Base-by-base conservation (phyloP, 2,888 invertebrate genomes). In the Miltochrista miniata region DNA sequence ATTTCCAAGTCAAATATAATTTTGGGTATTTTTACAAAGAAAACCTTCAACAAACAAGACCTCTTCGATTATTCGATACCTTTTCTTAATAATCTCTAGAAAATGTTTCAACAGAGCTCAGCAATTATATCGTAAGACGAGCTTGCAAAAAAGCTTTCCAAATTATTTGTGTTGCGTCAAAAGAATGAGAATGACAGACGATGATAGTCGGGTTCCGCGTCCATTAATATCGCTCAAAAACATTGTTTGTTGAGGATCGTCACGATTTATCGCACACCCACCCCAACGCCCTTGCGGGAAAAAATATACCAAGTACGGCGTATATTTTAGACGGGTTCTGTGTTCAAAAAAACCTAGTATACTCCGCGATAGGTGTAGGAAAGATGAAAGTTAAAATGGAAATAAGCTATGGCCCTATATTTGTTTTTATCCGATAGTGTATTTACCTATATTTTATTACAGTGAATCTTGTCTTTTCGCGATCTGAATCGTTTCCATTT, bases 141-240 rank as follows among this genome's bases (percentile, higher is more conserved):
- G 60, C 61, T 61, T 51, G 48, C 58, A 49, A 54, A 71, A 68
- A 65, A 59, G 61, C 24, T 67, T 58, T 57, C 56, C 68, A 73
- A 72, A 78, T 76, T 72, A 78, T 80, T 77, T 75, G 69, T 68
- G 54, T 57, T 63, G 71, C 79, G 74, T 83, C 79, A 76, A 76
- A 78, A 80, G 81, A 81, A 77, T 77, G 76, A 79, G 79, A 84
- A 78, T 74, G 83, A 79, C 76, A 76, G 73, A 56, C 72, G 79
- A 80, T 77, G 81, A 78, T 83, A 83, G 81, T 79, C 61, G 69
- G 68, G 66, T 56, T 76, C 79, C 72, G 64, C 40, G 67, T 71
- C 79, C 83, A 86, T 87, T 87, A 86, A 87, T 88, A 88, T 74
- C 80, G 80, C 76, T 87, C 88, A 84, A 79, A 83, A 83, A 85